Percentiles rank a stretch among this genome's conserved stretches.
Conservation (phyloP, 2,113 vertebrate species). For the Rhineura floridana region DNA sequence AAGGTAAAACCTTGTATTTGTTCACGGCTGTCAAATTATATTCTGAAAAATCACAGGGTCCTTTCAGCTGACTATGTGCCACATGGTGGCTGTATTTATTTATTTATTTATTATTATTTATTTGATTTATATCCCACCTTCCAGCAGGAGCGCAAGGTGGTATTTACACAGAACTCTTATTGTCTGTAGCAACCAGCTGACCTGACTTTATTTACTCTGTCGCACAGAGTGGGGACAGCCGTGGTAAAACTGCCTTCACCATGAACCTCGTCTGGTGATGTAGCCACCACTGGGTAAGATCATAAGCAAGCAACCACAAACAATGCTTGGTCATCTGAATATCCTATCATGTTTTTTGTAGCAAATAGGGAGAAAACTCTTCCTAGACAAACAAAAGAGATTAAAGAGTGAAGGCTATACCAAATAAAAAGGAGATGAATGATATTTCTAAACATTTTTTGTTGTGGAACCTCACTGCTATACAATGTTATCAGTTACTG, state of each 20-base stretch:
- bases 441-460: no score
- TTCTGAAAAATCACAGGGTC: background rate
- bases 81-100: background rate
- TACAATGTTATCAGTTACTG: no score
- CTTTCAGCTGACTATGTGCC: background rate
- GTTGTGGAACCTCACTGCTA: no score
- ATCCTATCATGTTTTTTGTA: background rate
- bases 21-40: background rate
- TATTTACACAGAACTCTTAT: background rate
- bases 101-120: no score
- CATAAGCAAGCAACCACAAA: background rate
- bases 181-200: background rate
- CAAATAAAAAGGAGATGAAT: no score
- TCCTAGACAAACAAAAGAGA: no score
- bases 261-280: background rate
- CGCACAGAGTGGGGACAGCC: background rate
- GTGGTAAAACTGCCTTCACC: background rate
- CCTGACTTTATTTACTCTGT: background rate
- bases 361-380: background rate
- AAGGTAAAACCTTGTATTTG: background rate
- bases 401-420: no score
- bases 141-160: no score
- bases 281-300: background rate
- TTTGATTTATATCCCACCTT: no score
- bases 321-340: background rate